Conservation (phyloP, 2,797 vertebrate species). For the Orientallactaga sibirica region DNA sequence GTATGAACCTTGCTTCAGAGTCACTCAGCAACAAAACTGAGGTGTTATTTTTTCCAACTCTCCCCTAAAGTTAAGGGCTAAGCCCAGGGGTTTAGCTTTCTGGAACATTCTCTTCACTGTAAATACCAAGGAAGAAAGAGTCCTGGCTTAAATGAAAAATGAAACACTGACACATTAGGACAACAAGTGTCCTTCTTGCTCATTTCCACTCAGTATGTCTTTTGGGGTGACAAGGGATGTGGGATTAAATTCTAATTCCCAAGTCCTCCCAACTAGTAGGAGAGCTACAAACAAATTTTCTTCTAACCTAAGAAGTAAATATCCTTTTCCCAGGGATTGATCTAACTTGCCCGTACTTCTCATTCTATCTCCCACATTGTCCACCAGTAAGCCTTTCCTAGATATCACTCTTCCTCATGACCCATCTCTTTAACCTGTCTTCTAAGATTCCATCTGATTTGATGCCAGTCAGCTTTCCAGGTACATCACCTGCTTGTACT, state of each 20-base stretch:
- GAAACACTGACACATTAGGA: constrained; percentile 1
- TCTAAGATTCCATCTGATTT: constrained; percentile 58
- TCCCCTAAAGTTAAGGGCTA: neutral
- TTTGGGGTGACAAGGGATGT: neutral
- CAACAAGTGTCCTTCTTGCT: neutral
- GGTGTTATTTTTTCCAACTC: neutral
- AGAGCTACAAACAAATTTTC: neutral
- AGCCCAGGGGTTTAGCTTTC: neutral
- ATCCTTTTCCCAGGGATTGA: neutral
- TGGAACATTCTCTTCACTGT: neutral
- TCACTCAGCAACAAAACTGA: neutral
- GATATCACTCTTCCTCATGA: neutral
- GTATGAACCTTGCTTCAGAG: neutral
- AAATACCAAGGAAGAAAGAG: constrained; percentile 50
- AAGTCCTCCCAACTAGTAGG: neutral
- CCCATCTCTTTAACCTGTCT: neutral
- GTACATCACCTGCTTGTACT: neutral
- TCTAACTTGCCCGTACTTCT: constrained; percentile 49
- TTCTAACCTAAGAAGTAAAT: constrained; percentile 18
- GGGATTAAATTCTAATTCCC: neutral
- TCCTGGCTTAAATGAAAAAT: constrained; percentile 36
- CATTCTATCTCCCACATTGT: neutral
- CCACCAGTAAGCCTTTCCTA: constrained; percentile 1
- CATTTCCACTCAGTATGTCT: constrained; percentile 17
- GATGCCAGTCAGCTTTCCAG: constrained; percentile 52